Evolutionary conservation across 1,140 invertebrate genomes (phyloP).

Genomic region (Cyclargus thomasi): DNA sequence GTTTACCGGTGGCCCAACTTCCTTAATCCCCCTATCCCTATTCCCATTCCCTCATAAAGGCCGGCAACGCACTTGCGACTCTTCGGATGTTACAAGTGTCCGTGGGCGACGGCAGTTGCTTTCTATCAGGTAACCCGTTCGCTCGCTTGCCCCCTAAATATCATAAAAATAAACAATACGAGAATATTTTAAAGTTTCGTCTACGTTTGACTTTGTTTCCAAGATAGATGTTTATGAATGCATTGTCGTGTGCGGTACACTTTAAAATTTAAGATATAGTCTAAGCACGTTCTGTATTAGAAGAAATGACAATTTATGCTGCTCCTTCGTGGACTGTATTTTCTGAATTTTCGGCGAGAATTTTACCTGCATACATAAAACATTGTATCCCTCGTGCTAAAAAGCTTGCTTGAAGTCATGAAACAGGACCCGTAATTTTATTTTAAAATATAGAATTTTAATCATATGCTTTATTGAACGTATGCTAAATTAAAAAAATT

Average conservation of each 20-base stretch:
- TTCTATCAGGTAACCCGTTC: too few species aligned
- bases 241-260: background rate
- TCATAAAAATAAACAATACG: too few species aligned
- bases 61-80: too few species aligned
- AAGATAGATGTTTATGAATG: background rate
- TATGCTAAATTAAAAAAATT: too few species aligned
- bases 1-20: too few species aligned
- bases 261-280: background rate
- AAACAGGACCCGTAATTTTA: background rate
- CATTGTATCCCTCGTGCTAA: background rate
- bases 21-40: too few species aligned
- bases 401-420: background rate
- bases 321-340: background rate
- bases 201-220: background rate
- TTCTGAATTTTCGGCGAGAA: background rate
- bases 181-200: background rate
- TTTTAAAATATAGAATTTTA: too few species aligned
- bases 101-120: too few species aligned
- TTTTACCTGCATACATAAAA: background rate
- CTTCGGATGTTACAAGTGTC: too few species aligned
- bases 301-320: slow-evolving; percentile 1
- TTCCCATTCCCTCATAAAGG: too few species aligned
- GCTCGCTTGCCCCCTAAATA: too few species aligned
- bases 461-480: too few species aligned
- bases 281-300: background rate